Conservation (phyloP, 2,113 vertebrate species). For the Melospiza georgiana region DNA sequence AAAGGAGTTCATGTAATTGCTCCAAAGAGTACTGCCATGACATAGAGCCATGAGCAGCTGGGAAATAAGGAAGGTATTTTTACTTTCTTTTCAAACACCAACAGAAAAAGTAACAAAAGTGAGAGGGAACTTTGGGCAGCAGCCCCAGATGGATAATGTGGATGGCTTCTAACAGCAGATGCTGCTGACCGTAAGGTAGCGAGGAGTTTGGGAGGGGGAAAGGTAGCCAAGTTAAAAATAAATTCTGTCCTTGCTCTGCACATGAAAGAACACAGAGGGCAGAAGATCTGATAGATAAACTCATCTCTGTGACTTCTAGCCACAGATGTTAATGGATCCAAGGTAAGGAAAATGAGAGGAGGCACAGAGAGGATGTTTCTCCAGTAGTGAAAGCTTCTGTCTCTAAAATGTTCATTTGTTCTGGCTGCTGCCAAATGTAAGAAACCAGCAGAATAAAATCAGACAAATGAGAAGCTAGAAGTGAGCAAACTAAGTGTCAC, state of each 20-base stretch:
- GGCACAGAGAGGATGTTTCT: neutral
- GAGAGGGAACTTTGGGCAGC: neutral
- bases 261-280: neutral
- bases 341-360: neutral
- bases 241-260: neutral
- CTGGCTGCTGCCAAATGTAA: neutral
- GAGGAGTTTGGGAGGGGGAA: neutral
- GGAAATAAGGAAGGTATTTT: neutral
- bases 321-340: neutral
- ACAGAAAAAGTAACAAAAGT: neutral
- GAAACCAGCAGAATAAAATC: neutral
- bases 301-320: neutral
- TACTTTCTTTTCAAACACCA: neutral
- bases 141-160: neutral
- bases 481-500: neutral
- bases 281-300: neutral
- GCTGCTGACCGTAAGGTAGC: neutral
- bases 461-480: neutral
- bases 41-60: neutral
- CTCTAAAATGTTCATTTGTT: neutral
- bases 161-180: neutral
- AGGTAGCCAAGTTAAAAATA: neutral
- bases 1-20: neutral
- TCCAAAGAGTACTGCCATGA: neutral
- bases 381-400: neutral